Conservation (phyloP, 1,140 invertebrate genomes). For the Stratiolaelaps scimitus region DNA sequence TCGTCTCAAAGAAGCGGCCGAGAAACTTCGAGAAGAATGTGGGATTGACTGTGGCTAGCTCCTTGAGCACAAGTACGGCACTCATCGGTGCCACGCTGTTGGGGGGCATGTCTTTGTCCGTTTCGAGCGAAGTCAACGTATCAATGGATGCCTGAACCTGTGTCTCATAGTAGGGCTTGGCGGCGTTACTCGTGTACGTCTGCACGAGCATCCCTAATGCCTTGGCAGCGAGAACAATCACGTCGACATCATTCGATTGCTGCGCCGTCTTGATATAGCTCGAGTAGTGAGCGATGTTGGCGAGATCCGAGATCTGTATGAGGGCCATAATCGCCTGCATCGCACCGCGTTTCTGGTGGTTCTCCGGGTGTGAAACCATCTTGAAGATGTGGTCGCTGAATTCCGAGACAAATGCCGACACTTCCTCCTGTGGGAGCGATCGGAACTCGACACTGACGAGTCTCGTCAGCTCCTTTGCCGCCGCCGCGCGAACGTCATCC, state of each 20-base stretch:
- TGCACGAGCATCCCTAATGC: constrained; percentile 57
- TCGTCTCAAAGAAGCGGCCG: constrained; percentile 80
- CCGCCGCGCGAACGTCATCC: constrained; percentile 66
- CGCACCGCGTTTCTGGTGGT: constrained; percentile 87
- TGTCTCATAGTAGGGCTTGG: constrained; percentile 27
- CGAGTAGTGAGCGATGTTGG: constrained; percentile 10
- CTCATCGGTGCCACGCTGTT: constrained; percentile 30
- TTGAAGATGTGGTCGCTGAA: constrained; percentile 91
- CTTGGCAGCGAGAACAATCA: constrained; percentile 53
- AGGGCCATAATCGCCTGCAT: constrained; percentile 75
- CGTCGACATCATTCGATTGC: constrained; percentile 26
- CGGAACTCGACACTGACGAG: constrained; percentile 83
- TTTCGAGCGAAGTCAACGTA: constrained; percentile 29
- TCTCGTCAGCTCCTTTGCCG: constrained; percentile 70
- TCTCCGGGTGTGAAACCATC: constrained; percentile 81
- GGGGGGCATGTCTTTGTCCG: constrained; percentile 24
- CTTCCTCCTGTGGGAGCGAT: constrained; percentile 78
- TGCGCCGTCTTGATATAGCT: constrained; percentile 23
- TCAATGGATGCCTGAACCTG: constrained; percentile 24
- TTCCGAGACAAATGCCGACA: constrained; percentile 77
- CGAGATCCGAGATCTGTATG: constrained; percentile 12
- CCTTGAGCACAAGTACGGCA: constrained; percentile 69
- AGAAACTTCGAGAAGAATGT: constrained; percentile 98
- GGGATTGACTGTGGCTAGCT: constrained; percentile 85
- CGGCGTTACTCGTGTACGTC: constrained; percentile 13